A percentile compares a stretch with the other conserved stretches of the same genome.
Conservation (phyloP, 1,140 invertebrate species). For the Pachypeltis micranthus region DNA sequence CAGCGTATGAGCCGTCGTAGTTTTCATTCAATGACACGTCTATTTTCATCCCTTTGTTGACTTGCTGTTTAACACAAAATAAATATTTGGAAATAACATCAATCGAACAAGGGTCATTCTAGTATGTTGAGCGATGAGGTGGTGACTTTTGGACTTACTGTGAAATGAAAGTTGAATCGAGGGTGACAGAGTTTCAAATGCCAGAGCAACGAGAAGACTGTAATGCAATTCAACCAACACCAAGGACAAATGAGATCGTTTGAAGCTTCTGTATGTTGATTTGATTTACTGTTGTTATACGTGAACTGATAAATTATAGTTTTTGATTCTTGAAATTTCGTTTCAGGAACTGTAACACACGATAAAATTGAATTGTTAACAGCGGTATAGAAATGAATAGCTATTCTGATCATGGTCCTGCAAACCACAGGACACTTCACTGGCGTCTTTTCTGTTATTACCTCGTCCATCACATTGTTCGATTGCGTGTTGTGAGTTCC, state of each 20-base stretch:
- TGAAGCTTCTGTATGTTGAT: slow-evolving; percentile 87
- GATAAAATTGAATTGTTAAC: background rate
- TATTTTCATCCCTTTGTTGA: slow-evolving; percentile 73
- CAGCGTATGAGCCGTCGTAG: slow-evolving; percentile 89
- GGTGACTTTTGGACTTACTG: slow-evolving; percentile 2
- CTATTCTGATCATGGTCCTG: background rate
- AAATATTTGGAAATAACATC: no score
- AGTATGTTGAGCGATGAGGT: no score
- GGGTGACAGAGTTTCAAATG: slow-evolving; percentile 89
- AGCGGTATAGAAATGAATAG: background rate
- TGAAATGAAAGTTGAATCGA: slow-evolving; percentile 63
- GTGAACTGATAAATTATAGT: slow-evolving; percentile 86
- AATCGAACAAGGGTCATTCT: no score
- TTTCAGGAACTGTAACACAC: background rate
- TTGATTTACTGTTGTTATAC: slow-evolving; percentile 78
- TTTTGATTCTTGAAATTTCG: background rate
- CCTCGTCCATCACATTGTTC: no score
- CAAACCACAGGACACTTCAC: background rate
- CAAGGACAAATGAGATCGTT: slow-evolving; percentile 88
- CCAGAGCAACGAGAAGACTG: slow-evolving; percentile 78
- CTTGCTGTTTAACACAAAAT: slow-evolving; percentile 40
- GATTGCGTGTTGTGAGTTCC: no score
- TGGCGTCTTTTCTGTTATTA: background rate
- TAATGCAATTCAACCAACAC: slow-evolving; percentile 82
- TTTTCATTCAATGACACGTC: slow-evolving; percentile 91